A percentile compares a stretch with the other conserved stretches of the same genome.
Evolutionary conservation across 30 jellyfish, hydroid and myxozoan genomes (phyloP).

Genomic region (Clytia hemisphaerica): DNA sequence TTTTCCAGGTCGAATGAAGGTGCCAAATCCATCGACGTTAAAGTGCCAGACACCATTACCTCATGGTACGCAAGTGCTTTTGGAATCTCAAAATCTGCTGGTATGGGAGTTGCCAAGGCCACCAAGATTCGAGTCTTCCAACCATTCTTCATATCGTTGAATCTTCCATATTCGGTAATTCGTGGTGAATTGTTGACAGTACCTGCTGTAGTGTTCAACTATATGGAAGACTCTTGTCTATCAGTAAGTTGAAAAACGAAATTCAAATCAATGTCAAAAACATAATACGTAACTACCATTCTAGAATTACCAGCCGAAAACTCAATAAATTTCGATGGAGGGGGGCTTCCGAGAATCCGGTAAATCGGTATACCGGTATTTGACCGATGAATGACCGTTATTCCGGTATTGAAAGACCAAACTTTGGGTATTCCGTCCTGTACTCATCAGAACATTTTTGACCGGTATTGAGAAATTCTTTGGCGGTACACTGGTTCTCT

Average conservation of each 20-base stretch:
- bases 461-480: too few relatives aligned
- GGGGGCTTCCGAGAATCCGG: too few relatives aligned
- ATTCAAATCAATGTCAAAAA: too few relatives aligned
- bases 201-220: conserved; percentile 82
- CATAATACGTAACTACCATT: too few relatives aligned
- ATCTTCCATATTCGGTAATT: conserved; percentile 77
- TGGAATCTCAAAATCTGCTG: conserved; percentile 60
- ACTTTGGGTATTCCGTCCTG: too few relatives aligned
- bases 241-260: conserved; percentile 77
- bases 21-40: conserved; percentile 44
- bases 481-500: too few relatives aligned
- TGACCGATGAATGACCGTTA: too few relatives aligned
- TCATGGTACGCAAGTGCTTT: conserved; percentile 94
- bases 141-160: conserved; percentile 71
- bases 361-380: too few relatives aligned
- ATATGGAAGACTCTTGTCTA: conserved; percentile 50
- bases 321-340: too few relatives aligned
- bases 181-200: conserved; percentile 79
- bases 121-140: conserved; percentile 74
- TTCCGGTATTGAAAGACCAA: too few relatives aligned
- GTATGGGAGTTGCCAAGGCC: conserved; percentile 79
- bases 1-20: conserved; percentile 60
- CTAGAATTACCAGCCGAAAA: background rate
- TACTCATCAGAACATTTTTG: too few relatives aligned
- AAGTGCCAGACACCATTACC: conserved; percentile 86